Percentiles rank a stretch among this genome's conserved stretches.
Conservation (phyloP, 2,888 invertebrate genomes). For the Drosophila cognata region DNA sequence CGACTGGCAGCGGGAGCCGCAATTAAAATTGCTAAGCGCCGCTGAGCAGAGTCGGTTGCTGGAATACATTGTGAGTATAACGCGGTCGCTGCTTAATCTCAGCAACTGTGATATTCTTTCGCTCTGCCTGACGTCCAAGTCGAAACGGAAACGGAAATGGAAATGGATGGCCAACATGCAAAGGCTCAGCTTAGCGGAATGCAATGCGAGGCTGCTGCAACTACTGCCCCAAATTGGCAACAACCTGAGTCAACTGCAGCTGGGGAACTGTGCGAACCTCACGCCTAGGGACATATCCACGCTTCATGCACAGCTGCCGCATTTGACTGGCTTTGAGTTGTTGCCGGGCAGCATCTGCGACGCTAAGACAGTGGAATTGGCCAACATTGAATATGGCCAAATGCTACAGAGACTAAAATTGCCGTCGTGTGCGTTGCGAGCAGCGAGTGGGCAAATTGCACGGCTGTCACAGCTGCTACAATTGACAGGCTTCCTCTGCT, state of each 20-base stretch:
- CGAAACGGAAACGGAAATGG: conserved; percentile 22
- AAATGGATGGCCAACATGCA: conserved; percentile 29
- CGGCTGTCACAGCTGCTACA: conserved; percentile 54
- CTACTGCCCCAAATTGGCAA: conserved; percentile 39
- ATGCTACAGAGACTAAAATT: conserved; percentile 50
- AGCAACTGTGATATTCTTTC: conserved; percentile 22
- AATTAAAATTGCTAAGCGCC: conserved; percentile 41
- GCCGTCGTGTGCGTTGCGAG: conserved; percentile 59
- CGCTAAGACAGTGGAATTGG: conserved; percentile 12
- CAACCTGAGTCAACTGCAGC: conserved; percentile 51
- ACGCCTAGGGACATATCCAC: conserved; percentile 26
- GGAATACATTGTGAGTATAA: conserved; percentile 37
- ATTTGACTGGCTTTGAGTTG: conserved; percentile 50
- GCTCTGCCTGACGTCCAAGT: conserved; percentile 24
- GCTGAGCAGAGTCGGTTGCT: conserved; percentile 49
- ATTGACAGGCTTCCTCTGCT: conserved; percentile 66
- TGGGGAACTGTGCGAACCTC: conserved; percentile 30
- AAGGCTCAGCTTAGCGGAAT: conserved; percentile 48
- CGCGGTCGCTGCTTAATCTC: conserved; percentile 56
- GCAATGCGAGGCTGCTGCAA: conserved; percentile 32
- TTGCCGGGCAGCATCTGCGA: conserved; percentile 28
- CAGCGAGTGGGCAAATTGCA: conserved; percentile 46
- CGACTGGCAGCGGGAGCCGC: conserved; percentile 47
- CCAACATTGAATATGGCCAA: conserved; percentile 46
- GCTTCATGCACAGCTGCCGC: conserved; percentile 35